Evolutionary conservation across 2,888 invertebrate species (phyloP), one percentile per base, ranked within the genome.

Genomic region (Drosophila pseudotalamancana): DNA sequence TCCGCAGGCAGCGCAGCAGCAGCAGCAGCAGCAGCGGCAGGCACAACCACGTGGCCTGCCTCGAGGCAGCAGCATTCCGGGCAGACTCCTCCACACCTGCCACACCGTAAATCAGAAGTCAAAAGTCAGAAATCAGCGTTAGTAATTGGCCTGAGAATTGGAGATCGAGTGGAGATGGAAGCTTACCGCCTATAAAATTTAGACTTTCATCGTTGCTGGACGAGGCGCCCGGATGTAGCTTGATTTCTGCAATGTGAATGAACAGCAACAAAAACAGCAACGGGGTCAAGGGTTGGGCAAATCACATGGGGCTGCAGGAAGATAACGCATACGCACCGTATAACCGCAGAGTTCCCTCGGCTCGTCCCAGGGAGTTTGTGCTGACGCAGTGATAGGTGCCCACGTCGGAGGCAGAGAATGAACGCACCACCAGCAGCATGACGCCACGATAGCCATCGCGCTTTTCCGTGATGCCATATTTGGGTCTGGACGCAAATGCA

Each of bases 341-440:
- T 48, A 95, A 92, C 85, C 94, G 92, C 63, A 95, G 91, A 19
- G 93, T 94, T 57, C 94, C 94, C 86, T 95, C 94, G 32, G 94
- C 94, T 72, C 92, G 93, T 51, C 95, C 95, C 64, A 95, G 91
- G 40, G 94, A 94, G 89, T 95, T 95, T 68, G 94, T 94, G 66
- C 94, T 94, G 65, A 94, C 93, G 85, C 96, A 96, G 90, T 95
- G 95, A 92, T 96, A 96, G 25, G 95, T 95, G 35, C 96, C 95
- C 74, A 95, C 93, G 88, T 95, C 94, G 43, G 92, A 91, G 76
- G 90, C 90, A 32, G 92, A 92, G 86, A 95, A 94, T 89, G 91
- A 91, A 66, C 91, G 89, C 35, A 92, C 91, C 48, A 90, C 88
- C 37, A 92, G 82, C 56, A 90, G 72, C 92, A 92, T 92, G 53